phyloP scores from a whole-genome alignment of 2,888 invertebrate species.

The Latheticus oryzae region DNA sequence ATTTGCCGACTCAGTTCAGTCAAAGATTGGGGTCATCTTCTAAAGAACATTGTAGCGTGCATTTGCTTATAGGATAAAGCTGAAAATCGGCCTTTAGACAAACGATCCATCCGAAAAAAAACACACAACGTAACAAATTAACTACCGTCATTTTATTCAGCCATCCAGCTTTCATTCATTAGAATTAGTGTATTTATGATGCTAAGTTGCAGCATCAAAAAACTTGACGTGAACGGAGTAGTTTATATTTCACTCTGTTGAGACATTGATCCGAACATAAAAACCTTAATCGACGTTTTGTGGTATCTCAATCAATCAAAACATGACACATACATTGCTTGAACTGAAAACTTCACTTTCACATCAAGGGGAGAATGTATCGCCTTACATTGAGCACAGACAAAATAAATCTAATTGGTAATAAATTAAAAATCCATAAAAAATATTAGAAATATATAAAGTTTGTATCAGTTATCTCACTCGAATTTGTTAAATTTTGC shows the following conservation, averaged over 20 bases:
- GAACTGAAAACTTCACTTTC: conserved; percentile 41
- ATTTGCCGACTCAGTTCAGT: conserved; percentile 14
- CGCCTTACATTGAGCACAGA: conserved; percentile 17
- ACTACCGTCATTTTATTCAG: no score
- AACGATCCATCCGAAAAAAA: conserved; percentile 8
- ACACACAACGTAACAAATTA: no score
- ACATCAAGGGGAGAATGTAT: conserved; percentile 36
- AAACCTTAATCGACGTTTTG: conserved; percentile 41
- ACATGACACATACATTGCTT: conserved; percentile 43
- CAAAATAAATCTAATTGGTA: no score
- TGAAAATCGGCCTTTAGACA: conserved; percentile 6
- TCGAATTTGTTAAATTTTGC: no score
- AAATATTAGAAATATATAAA: background rate
- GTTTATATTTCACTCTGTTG: conserved; percentile 34
- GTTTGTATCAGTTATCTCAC: background rate
- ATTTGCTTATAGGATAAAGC: conserved; percentile 22
- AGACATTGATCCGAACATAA: conserved; percentile 38
- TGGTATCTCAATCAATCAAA: conserved; percentile 42
- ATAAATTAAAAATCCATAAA: background rate
- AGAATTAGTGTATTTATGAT: no score
- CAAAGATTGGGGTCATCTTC: conserved; percentile 27
- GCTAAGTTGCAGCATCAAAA: no score
- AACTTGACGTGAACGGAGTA: conserved; percentile 34
- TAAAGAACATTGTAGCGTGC: conserved; percentile 16
- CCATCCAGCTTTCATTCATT: no score